Conservation (phyloP, 2,113 vertebrate species). For the Bos indicus region DNA sequence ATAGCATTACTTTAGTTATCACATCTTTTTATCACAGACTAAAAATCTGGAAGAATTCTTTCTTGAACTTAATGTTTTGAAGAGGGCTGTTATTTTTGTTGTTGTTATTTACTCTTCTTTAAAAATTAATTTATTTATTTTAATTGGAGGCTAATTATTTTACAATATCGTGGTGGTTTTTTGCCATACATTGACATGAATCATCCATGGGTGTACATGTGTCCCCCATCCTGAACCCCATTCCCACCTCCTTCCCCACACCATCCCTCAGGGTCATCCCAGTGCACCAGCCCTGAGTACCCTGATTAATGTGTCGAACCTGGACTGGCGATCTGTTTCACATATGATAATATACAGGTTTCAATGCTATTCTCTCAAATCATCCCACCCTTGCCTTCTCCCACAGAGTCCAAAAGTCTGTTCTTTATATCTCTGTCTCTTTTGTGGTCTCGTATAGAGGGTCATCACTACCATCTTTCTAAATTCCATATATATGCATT, state of each 20-base stretch:
- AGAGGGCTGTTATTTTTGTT: neutral
- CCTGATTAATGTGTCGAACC: neutral
- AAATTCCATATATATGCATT: neutral
- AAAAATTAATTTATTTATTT: neutral
- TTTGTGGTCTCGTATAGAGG: neutral
- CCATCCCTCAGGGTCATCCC: neutral
- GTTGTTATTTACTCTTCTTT: neutral
- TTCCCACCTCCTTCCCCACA: neutral
- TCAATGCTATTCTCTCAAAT: neutral
- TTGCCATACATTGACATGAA: neutral
- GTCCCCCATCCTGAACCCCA: neutral
- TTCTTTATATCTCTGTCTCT: neutral
- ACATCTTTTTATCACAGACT: neutral
- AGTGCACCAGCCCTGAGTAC: neutral
- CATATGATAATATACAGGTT: neutral
- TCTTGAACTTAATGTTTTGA: neutral
- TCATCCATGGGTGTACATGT: neutral
- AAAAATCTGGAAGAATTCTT: neutral
- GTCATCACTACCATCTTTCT: neutral
- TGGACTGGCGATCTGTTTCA: neutral
- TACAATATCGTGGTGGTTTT: neutral
- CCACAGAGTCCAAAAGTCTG: neutral
- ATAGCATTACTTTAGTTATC: neutral
- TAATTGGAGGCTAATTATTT: neutral
- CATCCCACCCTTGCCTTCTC: neutral